These are phyloP conservation scores for Dissostichus mawsoni DNA, from an alignment of 2,113 vertebrate species.

Conservation along the genomic window DNA sequence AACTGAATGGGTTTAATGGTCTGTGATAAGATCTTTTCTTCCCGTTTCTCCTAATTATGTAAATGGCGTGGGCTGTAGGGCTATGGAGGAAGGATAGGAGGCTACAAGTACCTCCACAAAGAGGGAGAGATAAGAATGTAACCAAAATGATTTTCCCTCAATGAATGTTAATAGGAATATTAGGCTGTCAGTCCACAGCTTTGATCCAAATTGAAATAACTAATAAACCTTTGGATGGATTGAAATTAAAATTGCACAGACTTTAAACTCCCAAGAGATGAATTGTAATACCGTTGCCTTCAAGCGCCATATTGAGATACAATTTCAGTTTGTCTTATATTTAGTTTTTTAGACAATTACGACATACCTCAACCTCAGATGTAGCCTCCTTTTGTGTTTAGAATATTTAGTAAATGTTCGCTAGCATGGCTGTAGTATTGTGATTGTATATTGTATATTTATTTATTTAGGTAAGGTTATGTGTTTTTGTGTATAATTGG, in stretches of 20 bases:
- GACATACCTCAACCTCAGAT: neutral
- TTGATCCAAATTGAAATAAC: neutral
- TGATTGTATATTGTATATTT: neutral
- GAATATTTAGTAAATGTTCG: neutral
- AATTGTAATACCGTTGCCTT: neutral
- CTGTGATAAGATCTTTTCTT: conserved; percentile 73
- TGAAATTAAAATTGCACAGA: neutral
- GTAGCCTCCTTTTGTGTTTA: neutral
- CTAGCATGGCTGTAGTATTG: neutral
- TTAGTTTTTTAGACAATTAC: neutral
- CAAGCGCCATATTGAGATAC: neutral
- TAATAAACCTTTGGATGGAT: neutral
- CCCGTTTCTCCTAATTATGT: conserved; percentile 65
- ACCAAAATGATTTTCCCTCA: neutral
- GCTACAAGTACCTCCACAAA: neutral
- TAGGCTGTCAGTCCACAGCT: too few relatives aligned
- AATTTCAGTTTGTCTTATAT: neutral
- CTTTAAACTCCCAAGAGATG: neutral
- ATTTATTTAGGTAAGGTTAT: neutral
- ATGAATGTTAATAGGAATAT: neutral
- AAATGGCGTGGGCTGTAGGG: conserved; percentile 9
- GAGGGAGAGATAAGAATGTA: neutral
- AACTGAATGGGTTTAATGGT: conserved; percentile 78
- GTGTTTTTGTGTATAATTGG: neutral
- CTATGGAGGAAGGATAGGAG: conserved; percentile 17